A percentile compares a stretch with the other conserved stretches of the same genome.
phyloP scores from a whole-genome alignment of 2,797 vertebrate species.

The Loriculus beryllinus region DNA sequence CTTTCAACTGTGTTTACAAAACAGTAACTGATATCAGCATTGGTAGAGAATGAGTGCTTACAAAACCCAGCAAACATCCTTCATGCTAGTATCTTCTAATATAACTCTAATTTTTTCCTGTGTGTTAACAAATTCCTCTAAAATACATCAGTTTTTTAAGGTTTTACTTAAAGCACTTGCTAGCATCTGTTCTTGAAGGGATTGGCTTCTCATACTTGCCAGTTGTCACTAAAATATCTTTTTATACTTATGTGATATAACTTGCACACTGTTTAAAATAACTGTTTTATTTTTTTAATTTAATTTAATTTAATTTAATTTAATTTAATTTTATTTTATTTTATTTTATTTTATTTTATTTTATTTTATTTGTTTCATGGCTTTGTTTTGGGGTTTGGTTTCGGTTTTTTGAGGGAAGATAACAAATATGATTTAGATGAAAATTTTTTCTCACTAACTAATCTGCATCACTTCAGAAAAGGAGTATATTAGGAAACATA shows the following conservation, averaged over 20 bases:
- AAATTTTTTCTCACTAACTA: background rate
- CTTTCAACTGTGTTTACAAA: background rate
- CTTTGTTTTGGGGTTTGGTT: background rate
- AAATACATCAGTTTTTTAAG: background rate
- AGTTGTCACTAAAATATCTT: background rate
- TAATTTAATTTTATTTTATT: background rate
- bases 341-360: no score
- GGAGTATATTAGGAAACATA: background rate
- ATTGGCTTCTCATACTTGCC: background rate
- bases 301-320: no score
- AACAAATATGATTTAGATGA: background rate
- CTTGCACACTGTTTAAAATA: background rate
- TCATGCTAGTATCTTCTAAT: background rate
- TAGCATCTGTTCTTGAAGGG: background rate
- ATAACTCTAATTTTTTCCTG: background rate
- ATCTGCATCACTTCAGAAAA: background rate
- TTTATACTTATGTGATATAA: background rate
- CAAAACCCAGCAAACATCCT: background rate
- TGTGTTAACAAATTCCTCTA: background rate
- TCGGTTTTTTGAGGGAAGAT: background rate
- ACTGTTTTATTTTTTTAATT: background rate
- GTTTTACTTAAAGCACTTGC: background rate
- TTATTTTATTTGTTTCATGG: background rate
- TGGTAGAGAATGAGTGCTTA: background rate
- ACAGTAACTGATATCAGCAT: background rate